Conservation (phyloP, 2,888 invertebrate genomes). For the Dicroscelio sp. region DNA sequence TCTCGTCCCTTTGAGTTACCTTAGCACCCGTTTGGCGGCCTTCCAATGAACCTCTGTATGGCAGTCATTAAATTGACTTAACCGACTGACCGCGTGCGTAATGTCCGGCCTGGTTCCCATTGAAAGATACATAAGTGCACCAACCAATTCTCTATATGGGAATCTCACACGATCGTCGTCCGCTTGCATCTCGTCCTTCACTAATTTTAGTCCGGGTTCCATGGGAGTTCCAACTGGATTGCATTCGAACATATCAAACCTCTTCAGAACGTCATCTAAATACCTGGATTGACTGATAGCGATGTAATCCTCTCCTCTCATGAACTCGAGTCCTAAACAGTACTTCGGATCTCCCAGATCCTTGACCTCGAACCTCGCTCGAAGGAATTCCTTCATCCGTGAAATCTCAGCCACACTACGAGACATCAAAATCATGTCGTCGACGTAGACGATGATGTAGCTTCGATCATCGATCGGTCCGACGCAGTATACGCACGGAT, state of each 20-base stretch:
- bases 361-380: background rate
- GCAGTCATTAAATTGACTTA: slow-evolving; percentile 73
- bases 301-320: slow-evolving; percentile 30
- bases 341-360: background rate
- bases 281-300: slow-evolving; percentile 62
- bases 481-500: slow-evolving; percentile 63
- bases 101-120: slow-evolving; percentile 77
- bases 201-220: slow-evolving; percentile 58
- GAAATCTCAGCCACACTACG: background rate
- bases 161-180: background rate
- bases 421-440: slow-evolving; percentile 63
- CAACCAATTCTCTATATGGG: slow-evolving; percentile 66
- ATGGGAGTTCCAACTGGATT: slow-evolving; percentile 72
- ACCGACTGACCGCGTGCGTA: slow-evolving; percentile 66
- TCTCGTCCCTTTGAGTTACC: slow-evolving; percentile 77
- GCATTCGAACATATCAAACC: slow-evolving; percentile 71
- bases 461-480: slow-evolving; percentile 12
- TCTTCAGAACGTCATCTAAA: slow-evolving; percentile 65
- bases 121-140: slow-evolving; percentile 73
- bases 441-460: slow-evolving; percentile 62
- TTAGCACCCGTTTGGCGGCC: slow-evolving; percentile 74
- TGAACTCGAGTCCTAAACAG: slow-evolving; percentile 57
- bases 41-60: slow-evolving; percentile 81
- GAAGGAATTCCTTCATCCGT: background rate
- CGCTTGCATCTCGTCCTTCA: slow-evolving; percentile 63